A percentile compares a stretch with the other conserved stretches of the same genome.
Conservation (phyloP, 2,888 invertebrate species). For the Galerucella calmariensis region DNA sequence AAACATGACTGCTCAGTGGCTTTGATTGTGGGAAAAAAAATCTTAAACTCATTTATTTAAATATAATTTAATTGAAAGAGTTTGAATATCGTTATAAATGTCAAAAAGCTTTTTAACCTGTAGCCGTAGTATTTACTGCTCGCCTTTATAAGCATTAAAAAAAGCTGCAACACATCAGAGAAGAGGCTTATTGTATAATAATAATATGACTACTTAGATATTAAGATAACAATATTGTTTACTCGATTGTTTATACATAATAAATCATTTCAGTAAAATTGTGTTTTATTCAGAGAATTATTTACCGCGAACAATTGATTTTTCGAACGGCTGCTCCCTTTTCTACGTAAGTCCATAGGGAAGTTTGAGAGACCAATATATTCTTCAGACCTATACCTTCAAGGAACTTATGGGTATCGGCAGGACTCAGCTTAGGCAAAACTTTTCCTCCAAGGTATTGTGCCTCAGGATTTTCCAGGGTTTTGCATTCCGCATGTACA, state of each 20-base stretch:
- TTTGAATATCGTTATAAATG: neutral
- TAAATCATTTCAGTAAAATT: slow-evolving; percentile 46
- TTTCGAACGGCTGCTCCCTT: too few species aligned
- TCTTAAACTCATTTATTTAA: neutral
- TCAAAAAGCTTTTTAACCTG: slow-evolving; percentile 25
- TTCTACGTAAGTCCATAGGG: too few species aligned
- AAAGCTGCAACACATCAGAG: slow-evolving; percentile 58
- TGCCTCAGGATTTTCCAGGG: too few species aligned
- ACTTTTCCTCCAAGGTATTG: too few species aligned
- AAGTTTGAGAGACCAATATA: too few species aligned
- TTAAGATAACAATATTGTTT: slow-evolving; percentile 32
- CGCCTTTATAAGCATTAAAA: slow-evolving; percentile 52
- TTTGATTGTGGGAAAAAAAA: too few species aligned
- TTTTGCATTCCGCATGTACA: too few species aligned
- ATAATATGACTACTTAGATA: slow-evolving; percentile 41
- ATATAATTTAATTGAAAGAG: neutral
- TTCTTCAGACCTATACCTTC: too few species aligned
- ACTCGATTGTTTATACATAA: slow-evolving; percentile 60
- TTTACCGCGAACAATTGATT: too few species aligned
- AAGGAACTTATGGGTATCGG: too few species aligned
- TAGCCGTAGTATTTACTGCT: slow-evolving; percentile 42
- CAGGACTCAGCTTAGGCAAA: too few species aligned
- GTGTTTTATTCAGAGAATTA: neutral
- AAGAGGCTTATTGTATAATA: slow-evolving; percentile 57
- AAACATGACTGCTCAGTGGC: too few species aligned